Evolutionary conservation across 2,113 vertebrate genomes (phyloP).

Genomic region (Notarius lentiginosus): DNA sequence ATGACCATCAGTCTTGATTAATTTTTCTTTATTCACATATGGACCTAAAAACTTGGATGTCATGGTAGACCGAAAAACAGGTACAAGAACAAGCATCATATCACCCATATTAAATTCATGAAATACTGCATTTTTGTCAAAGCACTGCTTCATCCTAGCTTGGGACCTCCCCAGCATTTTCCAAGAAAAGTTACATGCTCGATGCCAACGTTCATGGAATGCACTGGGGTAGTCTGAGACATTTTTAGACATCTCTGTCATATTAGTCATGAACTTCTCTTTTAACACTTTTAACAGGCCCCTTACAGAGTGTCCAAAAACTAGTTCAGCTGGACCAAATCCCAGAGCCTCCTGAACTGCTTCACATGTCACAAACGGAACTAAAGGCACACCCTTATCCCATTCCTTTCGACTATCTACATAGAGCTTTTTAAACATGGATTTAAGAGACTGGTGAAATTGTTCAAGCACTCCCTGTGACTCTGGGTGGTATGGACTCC

Average conservation of each 20-base stretch:
- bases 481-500: neutral
- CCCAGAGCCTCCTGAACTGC: neutral
- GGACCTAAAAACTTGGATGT: neutral
- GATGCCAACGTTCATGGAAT: neutral
- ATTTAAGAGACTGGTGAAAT: neutral
- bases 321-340: neutral
- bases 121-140: neutral
- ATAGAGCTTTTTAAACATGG: neutral
- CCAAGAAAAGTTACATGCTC: neutral
- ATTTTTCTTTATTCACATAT: neutral
- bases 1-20: neutral
- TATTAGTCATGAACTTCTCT: neutral
- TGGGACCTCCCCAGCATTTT: neutral
- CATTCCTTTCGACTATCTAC: neutral
- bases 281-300: neutral
- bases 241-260: neutral
- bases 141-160: neutral
- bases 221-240: neutral
- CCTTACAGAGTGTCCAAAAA: slow-evolving; percentile 3
- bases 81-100: neutral
- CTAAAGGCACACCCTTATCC: neutral
- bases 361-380: neutral
- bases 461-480: neutral
- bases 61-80: neutral
- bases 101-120: neutral